Conservation (phyloP, 1,140 invertebrate genomes). For the Onthophagus taurus region DNA sequence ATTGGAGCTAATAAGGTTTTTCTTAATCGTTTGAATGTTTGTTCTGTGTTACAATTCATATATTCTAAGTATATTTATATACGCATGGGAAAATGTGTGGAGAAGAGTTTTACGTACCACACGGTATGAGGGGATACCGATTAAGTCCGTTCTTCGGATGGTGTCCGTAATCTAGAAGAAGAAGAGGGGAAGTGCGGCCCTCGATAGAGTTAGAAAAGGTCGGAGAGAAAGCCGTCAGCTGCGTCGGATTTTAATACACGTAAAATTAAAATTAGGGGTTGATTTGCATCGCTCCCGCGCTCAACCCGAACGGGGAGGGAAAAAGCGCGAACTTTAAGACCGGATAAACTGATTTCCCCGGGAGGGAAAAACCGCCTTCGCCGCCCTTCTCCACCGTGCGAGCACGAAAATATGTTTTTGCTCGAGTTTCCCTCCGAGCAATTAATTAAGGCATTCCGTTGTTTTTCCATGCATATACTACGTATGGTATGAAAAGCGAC, state of each 20-base stretch:
- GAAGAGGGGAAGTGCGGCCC: constrained; percentile 3
- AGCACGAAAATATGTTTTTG: constrained; percentile 13
- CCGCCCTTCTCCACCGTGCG: too few species aligned
- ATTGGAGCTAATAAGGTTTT: too few species aligned
- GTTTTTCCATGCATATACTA: not conserved
- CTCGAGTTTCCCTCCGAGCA: too few species aligned
- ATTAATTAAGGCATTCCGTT: not conserved
- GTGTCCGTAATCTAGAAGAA: constrained; percentile 2
- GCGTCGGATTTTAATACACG: constrained; percentile 47
- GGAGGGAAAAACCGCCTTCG: not conserved
- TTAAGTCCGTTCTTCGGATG: constrained; percentile 6
- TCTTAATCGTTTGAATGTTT: too few species aligned
- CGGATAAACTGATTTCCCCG: constrained; percentile 15
- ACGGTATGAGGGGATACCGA: too few species aligned
- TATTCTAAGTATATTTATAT: too few species aligned
- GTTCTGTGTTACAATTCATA: too few species aligned
- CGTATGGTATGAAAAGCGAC: too few species aligned
- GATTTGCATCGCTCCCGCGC: constrained; percentile 50
- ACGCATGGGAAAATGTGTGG: too few species aligned
- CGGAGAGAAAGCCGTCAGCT: constrained; percentile 38
- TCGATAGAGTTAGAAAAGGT: too few species aligned
- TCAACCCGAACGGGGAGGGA: constrained; percentile 48
- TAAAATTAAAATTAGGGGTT: constrained; percentile 51
- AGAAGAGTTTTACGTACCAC: too few species aligned
- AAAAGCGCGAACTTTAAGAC: constrained; percentile 32